These are phyloP conservation scores for Emydoidea blandingii DNA, from an alignment of 2,797 vertebrate species.

Conservation along the genomic window DNA sequence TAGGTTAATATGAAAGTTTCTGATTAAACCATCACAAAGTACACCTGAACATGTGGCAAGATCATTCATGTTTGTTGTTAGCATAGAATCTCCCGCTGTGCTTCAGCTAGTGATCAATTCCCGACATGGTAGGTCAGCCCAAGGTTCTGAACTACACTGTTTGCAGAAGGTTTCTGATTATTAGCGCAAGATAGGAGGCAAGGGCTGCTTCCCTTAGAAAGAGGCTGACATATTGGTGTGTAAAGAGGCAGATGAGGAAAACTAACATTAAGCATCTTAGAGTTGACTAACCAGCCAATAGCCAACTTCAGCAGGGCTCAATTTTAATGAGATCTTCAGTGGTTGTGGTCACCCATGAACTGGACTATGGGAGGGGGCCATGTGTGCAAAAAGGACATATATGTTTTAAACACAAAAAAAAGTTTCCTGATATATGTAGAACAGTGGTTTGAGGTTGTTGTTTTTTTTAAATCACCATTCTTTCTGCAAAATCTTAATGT, in stretches of 20 bases:
- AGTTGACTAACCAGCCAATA: background rate
- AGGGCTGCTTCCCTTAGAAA: constrained; percentile 34
- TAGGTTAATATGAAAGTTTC: constrained; percentile 19
- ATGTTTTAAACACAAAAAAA: background rate
- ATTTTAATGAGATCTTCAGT: background rate
- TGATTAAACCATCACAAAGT: background rate
- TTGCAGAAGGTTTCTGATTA: constrained; percentile 61
- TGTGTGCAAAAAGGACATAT: background rate
- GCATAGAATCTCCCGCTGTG: constrained; percentile 19
- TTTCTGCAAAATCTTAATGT: constrained; percentile 24
- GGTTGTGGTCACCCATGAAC: background rate
- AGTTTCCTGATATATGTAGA: background rate
- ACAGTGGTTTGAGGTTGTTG: background rate
- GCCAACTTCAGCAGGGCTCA: background rate
- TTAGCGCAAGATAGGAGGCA: constrained; percentile 35
- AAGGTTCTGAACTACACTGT: constrained; percentile 53
- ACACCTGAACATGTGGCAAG: background rate
- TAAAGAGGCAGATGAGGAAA: constrained; percentile 17
- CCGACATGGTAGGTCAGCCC: constrained; percentile 48
- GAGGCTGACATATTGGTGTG: background rate
- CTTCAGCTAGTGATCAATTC: constrained; percentile 37
- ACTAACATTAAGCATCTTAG: background rate
- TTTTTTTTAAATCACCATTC: background rate
- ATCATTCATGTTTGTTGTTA: background rate
- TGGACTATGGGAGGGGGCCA: background rate